Conservation (phyloP, 2,113 vertebrate species). For the Crotalus horridus region DNA sequence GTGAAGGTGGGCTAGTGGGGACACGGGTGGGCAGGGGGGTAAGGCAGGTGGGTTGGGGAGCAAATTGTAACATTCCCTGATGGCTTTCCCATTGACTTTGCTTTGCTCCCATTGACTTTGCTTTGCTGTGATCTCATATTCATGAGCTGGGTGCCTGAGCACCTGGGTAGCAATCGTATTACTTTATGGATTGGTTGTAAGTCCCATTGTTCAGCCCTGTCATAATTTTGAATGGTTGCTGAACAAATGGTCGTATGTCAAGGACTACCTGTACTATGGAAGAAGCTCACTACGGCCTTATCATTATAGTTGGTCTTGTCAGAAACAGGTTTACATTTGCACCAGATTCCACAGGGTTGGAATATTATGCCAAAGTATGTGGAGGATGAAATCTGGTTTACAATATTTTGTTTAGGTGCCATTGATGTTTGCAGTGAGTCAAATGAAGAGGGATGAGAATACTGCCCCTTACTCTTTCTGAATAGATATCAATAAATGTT, state of each 20-base stretch:
- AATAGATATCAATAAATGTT: background rate
- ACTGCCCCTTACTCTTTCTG: background rate
- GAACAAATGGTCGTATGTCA: background rate
- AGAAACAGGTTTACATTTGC: background rate
- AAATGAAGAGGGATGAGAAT: background rate
- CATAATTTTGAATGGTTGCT: background rate
- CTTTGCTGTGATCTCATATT: background rate
- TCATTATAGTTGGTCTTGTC: background rate
- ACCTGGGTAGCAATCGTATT: background rate
- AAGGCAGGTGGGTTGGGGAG: background rate
- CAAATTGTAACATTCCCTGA: background rate
- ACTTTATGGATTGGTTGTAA: background rate
- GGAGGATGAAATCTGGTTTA: background rate
- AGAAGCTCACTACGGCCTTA: background rate
- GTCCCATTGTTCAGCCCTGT: background rate
- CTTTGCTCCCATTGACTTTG: background rate
- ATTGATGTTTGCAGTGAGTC: background rate
- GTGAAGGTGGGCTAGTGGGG: background rate
- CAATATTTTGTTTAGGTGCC: background rate
- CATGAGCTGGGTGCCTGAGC: background rate
- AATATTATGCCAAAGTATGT: background rate
- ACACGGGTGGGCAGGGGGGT: background rate
- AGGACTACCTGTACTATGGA: background rate
- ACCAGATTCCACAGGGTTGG: background rate
- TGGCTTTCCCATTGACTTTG: background rate